A percentile compares a stretch with the other conserved stretches of the same genome.
phyloP scores from a whole-genome alignment of 2,797 vertebrate genomes.

The Hypotaenidia okinawae region DNA sequence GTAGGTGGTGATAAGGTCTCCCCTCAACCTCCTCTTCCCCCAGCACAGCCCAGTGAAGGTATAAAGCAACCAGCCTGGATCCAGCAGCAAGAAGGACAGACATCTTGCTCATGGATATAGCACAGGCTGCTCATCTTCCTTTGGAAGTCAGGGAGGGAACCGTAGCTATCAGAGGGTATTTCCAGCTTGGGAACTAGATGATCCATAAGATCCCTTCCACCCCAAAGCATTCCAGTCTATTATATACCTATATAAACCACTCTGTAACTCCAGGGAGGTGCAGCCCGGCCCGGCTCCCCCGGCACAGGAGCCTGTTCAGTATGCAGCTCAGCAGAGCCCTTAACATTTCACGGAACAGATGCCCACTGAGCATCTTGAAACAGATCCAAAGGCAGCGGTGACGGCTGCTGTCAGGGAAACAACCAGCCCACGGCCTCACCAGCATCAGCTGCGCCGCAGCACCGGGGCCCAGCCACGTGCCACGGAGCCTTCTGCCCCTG shows the following conservation, averaged over 20 bases:
- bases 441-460: background rate
- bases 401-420: constrained; percentile 47
- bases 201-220: background rate
- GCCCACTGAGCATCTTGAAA: constrained; percentile 60
- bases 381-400: constrained; percentile 32
- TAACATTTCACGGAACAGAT: constrained; percentile 38
- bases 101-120: background rate
- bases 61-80: background rate
- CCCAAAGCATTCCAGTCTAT: background rate
- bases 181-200: background rate
- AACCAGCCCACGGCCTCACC: background rate
- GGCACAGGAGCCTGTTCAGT: background rate
- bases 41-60: background rate
- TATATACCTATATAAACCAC: background rate
- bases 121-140: background rate
- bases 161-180: too few relatives aligned
- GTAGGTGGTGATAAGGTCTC: too few relatives aligned
- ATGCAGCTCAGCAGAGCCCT: constrained; percentile 37
- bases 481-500: background rate
- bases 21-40: background rate
- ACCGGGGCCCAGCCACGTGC: background rate
- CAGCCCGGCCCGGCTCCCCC: background rate
- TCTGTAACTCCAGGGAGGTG: background rate
- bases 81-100: background rate
- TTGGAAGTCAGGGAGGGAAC: background rate